phyloP scores from a whole-genome alignment of 2,113 vertebrate species.

The Galemys pyrenaicus region DNA sequence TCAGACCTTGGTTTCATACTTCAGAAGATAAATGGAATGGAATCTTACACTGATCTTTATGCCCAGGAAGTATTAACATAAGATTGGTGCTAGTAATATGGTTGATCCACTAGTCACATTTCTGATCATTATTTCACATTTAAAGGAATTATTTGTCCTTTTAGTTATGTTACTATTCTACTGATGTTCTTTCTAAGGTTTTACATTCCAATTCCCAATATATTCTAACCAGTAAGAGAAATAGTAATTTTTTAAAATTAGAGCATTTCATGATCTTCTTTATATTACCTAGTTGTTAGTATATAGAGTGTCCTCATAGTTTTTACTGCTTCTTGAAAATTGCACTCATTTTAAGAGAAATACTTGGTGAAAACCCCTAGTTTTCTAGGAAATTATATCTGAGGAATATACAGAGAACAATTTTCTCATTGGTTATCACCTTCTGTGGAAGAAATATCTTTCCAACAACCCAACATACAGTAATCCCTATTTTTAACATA shows the following conservation, averaged over 20 bases:
- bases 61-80: background rate
- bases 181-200: background rate
- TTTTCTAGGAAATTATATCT: background rate
- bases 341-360: background rate
- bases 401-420: background rate
- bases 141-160: background rate
- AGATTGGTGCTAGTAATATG: no score
- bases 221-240: background rate
- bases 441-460: slow-evolving; percentile 10
- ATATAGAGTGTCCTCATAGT: background rate
- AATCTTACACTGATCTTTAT: background rate
- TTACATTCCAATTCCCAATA: background rate
- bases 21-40: background rate
- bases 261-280: slow-evolving; percentile 9
- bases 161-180: background rate
- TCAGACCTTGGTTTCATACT: background rate
- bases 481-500: slow-evolving; percentile 59
- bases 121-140: background rate
- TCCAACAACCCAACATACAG: background rate
- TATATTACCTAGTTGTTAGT: background rate
- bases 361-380: background rate
- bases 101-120: background rate
- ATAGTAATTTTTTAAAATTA: background rate
- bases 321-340: slow-evolving; percentile 10
- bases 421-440: background rate